Evolutionary conservation across 2,113 vertebrate species (phyloP), one percentile per base, ranked within the genome.

Genomic region (Tetraodon nigroviridis): DNA sequence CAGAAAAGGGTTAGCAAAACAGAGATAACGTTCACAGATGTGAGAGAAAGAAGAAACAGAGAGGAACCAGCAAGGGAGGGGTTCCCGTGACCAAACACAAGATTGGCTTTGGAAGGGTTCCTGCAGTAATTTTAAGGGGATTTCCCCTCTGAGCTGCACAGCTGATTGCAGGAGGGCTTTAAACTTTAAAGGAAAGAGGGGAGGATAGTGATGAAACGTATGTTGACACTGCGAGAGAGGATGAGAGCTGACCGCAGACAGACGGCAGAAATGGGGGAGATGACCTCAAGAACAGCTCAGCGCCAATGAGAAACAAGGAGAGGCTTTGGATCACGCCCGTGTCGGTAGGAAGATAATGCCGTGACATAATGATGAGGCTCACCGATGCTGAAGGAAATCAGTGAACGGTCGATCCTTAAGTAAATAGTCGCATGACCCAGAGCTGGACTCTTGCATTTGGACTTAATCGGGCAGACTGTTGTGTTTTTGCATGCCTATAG

Each of bases 101-200:
- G 62, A 84, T 80, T 76, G 57, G 50, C 68, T 69, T 55, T 71
- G 74, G 75, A 75, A 50, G 7, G 17, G 68, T 79, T 82, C 77
- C 77, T 84, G 67, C 24, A 18, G 67, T 80, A 60, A 81, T 88
- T 76, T 78, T 64, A 69, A 63, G 67, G 67, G 75, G 84, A 80
- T 86, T 87, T 87, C 72, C 84, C 72, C 27, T 53, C 60, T 60
- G 69, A 80, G 69, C 67, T 1, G 3, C 73, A 65, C 78, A 83
- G 59, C 66, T 82, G 69, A 85, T 87, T 82, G 61, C 73, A 82
- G 1, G 0, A 73, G 64, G 57, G 54, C 60, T 87, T 79, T 77
- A 69, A 80, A 78, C 66, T 75, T 78, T 67, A 71, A 73, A 76
- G 62, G 21, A 67, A 20, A 7, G 40, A 51, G 15, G 49, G 45